These are phyloP conservation scores for Crematogaster levior DNA, from an alignment of 2,888 invertebrate species.

Conservation along the genomic window DNA sequence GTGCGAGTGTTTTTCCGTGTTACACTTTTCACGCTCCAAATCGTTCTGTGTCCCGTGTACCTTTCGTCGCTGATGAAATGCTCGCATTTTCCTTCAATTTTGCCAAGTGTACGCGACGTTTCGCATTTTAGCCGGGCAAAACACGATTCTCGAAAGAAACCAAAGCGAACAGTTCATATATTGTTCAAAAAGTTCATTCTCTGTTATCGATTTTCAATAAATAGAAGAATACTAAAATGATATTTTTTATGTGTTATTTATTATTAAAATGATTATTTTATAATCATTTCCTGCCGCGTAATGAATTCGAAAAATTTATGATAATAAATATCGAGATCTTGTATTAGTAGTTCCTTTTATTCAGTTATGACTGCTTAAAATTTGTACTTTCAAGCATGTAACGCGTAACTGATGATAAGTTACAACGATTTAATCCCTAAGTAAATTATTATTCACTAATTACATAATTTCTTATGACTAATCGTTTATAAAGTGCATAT, in stretches of 20 bases:
- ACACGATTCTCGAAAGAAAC: neutral
- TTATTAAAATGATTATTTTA: neutral
- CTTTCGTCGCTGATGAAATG: conserved; percentile 33
- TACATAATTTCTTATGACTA: neutral
- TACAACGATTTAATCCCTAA: too few species aligned
- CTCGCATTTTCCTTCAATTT: conserved; percentile 33
- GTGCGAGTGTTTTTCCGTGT: conserved; percentile 58
- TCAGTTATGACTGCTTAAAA: neutral
- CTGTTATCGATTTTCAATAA: conserved; percentile 7
- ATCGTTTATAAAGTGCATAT: neutral
- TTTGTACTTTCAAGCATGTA: neutral
- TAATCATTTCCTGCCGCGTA: neutral
- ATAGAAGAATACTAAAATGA: neutral
- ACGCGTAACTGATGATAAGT: too few species aligned
- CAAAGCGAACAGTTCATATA: neutral
- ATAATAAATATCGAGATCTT: neutral
- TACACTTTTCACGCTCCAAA: conserved; percentile 61
- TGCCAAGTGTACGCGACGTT: conserved; percentile 28
- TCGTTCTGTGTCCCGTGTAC: conserved; percentile 36
- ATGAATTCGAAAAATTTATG: neutral
- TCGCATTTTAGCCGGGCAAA: conserved; percentile 27
- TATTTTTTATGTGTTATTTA: neutral
- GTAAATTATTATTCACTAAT: neutral
- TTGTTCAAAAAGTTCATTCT: neutral
- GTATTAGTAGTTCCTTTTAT: neutral